Evolutionary conservation across 2,113 vertebrate species (phyloP), one percentile per base, ranked within the genome.

Genomic region (Oryzias curvinotus): DNA sequence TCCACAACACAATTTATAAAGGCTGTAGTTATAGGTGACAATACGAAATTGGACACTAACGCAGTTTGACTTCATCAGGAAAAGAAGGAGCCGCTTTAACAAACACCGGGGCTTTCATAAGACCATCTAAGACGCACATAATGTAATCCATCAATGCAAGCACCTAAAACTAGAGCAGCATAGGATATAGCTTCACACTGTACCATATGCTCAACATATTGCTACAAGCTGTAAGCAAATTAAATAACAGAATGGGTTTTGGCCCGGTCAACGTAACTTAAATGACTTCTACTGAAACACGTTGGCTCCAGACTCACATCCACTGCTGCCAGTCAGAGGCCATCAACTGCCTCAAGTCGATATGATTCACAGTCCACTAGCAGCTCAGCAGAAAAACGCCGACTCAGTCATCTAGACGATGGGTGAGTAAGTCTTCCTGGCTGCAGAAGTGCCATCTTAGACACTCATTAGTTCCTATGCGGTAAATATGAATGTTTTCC

Each of bases 341-440:
- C 42, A 71, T 72, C 48, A 23, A 56, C 25, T 61, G 69, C 42
- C 58, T 62, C 75, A 26, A 23, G 45, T 45, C 17, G 15, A 41
- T 55, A 60, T 71, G 62, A 87, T 79, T 86, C 80, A 83, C 67
- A 66, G 60, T 59, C 73, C 61, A 50, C 65, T 30, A 58, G 57
- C 75, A 57, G 63, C 71, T 79, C 68, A 73, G 64, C 56, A 26
- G 51, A 41, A 61, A 66, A 70, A 73, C 71, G 67, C 68, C 81
- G 73, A 73, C 28, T 19, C 23, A 63, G 45, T 71, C 46, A 16
- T 66, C 56, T 25, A 19, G 84, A 76, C 81, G 69, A 81, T 66
- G 59, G 62, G 61, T 45, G 72, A 78, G 71, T 52, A 71, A 79
- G 72, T 82, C 75, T 78, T 73, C 86, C 78, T 68, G 52, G 86